Percentiles rank a stretch among this genome's conserved stretches.
Conservation (phyloP, 2,888 invertebrate genomes). For the Chymomyza fuscimana region DNA sequence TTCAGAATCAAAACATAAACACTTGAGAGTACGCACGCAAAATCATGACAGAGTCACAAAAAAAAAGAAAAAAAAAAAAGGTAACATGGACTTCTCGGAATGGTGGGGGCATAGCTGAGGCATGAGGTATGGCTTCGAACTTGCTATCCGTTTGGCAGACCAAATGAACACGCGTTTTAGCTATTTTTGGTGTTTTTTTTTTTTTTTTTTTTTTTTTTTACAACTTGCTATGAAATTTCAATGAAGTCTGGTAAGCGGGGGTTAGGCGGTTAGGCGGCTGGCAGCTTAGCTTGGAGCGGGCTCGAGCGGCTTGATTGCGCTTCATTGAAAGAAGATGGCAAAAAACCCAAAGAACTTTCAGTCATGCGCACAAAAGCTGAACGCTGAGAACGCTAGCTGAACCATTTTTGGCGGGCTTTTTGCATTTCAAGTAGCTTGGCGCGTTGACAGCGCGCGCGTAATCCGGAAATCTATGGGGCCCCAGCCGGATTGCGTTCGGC, state of each 20-base stretch:
- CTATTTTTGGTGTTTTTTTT: background rate
- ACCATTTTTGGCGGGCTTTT: slow-evolving; percentile 10
- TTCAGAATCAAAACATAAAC: slow-evolving; percentile 65
- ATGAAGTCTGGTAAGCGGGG: slow-evolving; percentile 22
- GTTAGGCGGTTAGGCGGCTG: too few relatives aligned
- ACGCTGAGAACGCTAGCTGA: background rate
- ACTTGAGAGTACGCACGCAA: slow-evolving; percentile 41
- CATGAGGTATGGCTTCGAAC: background rate
- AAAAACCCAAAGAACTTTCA: slow-evolving; percentile 65
- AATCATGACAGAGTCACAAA: background rate
- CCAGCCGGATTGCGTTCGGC: background rate
- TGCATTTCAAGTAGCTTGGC: slow-evolving; percentile 1
- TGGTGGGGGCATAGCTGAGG: background rate
- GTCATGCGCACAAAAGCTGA: slow-evolving; percentile 38
- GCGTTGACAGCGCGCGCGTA: slow-evolving; percentile 26
- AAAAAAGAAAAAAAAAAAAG: too few relatives aligned
- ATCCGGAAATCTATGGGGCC: slow-evolving; percentile 61
- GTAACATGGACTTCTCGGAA: background rate
- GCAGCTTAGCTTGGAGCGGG: background rate
- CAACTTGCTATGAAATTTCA: slow-evolving; percentile 37
- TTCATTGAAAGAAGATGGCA: slow-evolving; percentile 64
- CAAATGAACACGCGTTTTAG: slow-evolving; percentile 27
- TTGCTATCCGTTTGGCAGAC: background rate
- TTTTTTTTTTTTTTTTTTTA: slow-evolving; percentile 29
- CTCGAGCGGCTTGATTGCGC: slow-evolving; percentile 10